Conservation (phyloP, 2,888 invertebrate genomes). For the Acanthococcus lagerstroemiae region DNA sequence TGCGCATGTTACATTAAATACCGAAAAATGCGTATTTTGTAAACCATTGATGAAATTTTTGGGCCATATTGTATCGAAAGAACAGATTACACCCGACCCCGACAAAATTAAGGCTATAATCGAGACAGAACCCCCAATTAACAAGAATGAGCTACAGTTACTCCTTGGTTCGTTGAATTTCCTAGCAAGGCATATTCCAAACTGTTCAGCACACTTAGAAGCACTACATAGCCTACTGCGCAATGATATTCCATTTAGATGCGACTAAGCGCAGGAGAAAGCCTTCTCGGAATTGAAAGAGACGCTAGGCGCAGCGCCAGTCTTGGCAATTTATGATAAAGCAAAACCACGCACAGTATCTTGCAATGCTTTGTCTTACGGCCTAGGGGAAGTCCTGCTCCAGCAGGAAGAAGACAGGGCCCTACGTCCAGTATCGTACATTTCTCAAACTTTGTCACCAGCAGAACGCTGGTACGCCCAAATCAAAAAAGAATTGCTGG, state of each 20-base stretch:
- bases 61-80: conserved; percentile 37
- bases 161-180: conserved; percentile 31
- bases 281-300: conserved; percentile 31
- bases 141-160: conserved; percentile 15
- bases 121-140: conserved; percentile 26
- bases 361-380: not conserved
- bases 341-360: not conserved
- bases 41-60: conserved; percentile 36
- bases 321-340: not conserved
- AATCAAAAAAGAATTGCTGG: not conserved
- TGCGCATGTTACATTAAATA: conserved; percentile 33
- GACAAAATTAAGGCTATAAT: conserved; percentile 29
- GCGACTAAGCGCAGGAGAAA: conserved; percentile 23
- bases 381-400: conserved; percentile 17
- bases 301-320: conserved; percentile 1
- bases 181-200: conserved; percentile 25
- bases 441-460: not conserved
- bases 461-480: not conserved
- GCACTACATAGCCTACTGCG: conserved; percentile 27
- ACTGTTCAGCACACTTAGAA: conserved; percentile 15
- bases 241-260: conserved; percentile 27
- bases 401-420: conserved; percentile 12
- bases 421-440: not conserved
- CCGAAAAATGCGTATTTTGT: conserved; percentile 38
- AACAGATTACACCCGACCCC: conserved; percentile 24